A percentile compares a stretch with the other conserved stretches of the same genome.
phyloP scores from a whole-genome alignment of 2,888 invertebrate species.

The Leptopilina myrica region DNA sequence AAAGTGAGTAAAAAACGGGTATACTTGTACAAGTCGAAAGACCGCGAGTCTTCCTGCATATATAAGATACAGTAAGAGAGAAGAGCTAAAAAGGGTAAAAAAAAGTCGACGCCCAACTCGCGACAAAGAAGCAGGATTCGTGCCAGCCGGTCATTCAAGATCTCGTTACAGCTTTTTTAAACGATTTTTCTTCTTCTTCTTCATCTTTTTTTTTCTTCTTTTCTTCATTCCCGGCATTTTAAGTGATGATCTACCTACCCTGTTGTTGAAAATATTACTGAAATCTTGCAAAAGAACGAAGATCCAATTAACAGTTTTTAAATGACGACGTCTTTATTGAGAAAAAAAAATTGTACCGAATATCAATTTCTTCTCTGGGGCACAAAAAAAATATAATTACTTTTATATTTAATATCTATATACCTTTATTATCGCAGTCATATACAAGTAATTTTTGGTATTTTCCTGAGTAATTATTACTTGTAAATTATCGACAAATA shows the following conservation, averaged over 20 bases:
- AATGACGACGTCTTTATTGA: constrained; percentile 9
- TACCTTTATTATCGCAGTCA: no score
- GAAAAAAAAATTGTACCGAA: not conserved
- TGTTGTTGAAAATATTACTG: constrained; percentile 32
- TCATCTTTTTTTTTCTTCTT: not conserved
- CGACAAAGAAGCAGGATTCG: constrained; percentile 30
- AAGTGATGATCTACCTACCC: constrained; percentile 30
- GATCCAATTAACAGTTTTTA: constrained; percentile 22
- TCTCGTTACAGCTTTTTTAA: constrained; percentile 40
- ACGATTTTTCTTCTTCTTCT: constrained; percentile 8
- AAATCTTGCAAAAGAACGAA: constrained; percentile 21
- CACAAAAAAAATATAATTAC: no score
- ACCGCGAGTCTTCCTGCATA: not conserved
- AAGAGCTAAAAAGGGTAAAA: not conserved
- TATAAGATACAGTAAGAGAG: constrained; percentile 6
- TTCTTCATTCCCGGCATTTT: constrained; percentile 20
- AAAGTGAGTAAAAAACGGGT: constrained; percentile 11
- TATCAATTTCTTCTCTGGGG: not conserved
- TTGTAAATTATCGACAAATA: no score
- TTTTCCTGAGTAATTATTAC: no score
- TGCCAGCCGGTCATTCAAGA: constrained; percentile 36
- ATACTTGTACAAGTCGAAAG: constrained; percentile 8
- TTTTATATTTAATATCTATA: no score
- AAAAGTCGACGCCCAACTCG: constrained; percentile 16
- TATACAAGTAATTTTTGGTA: no score